Base-by-base conservation (phyloP, 2,888 invertebrate species). In the Eremobia ochroleuca region DNA sequence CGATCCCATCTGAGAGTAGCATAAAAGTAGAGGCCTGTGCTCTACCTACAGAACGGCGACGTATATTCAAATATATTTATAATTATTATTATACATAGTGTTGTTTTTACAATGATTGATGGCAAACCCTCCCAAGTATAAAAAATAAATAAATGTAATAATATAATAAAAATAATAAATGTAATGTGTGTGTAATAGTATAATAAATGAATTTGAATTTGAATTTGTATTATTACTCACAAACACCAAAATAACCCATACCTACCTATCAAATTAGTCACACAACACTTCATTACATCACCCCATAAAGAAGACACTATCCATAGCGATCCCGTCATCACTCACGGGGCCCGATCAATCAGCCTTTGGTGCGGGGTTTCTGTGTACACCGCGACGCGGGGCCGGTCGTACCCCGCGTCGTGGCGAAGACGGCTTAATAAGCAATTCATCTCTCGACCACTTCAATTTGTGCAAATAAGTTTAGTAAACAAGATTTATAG, bases 401-500 rank as follows among this genome's bases (percentile, higher is more conserved):
- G 69, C 34, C 66, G 73, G 37, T 77, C 37, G 37, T 28, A 61
- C 61, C 69, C 78, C 65, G 59, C 34, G 62, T 40, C 64, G 18
- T 67, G 74, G 52, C 31, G 31, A 70, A 79, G 72, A 83, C 73
- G 83, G 79, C 84, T 75, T 86, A 83, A 83, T 84, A 86, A 84
- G 70, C 86, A 75, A 84, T 84, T 83, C 86, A 75, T 84, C 77
- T 79, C 72, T 79, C 84, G 73, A 86, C 83, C 83, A 83, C 86
- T 86, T 86, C 61, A 75, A 79, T 84, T 86, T 86, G 86, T 86
- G 72, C 82, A 82, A 83, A 77, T 82, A 82, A 82, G 31, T 82
- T 85, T 40, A 61, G 71, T 58, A 58, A 84, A 82, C 67, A 85
- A 85, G 82, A 82, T 82, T 81, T 85, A 71, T 85, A 66, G 69